Evolutionary conservation across 2,113 vertebrate species (phyloP), one percentile per base, ranked within the genome.

Genomic region (Clarias magur): DNA sequence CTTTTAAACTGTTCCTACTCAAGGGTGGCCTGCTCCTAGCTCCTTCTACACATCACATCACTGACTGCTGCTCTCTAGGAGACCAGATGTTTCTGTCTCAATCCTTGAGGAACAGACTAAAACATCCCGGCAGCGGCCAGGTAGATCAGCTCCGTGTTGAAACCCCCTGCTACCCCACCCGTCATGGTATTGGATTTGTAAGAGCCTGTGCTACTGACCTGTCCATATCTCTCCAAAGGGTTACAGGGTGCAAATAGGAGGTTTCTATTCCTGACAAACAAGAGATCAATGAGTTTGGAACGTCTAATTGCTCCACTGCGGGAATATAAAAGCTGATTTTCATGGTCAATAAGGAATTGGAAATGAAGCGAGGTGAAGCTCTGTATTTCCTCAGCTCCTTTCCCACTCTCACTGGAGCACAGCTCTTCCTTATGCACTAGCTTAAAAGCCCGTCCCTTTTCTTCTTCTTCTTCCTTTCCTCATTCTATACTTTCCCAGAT

Each of bases 341-440:
- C 48, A 82, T 23, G n/a, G 82, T 75, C 80, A 82, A 87, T 87
- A 65, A 87, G 68, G 84, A 76, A 83, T 56, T 68, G 57, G 21
- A 87, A 87, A 80, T 57, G 65, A 78, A 70, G 86, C 25, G 70
- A 19, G 15, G 63, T 25, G 23, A 70, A 65, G 19, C 53, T 54
- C 16, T 11, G 30, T 82, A 21, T 48, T 78, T 78, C 54, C 30
- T 27, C 2, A 12, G 60, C 82, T 81, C 76, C 34, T 56, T 79
- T 80, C 42, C 81, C 68, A 19, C 75, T 79, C 27, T 84, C 65
- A 12, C 82, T 25, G 65, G 82, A 72, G 17, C 27, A 65, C 79
- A 88, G 78, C 73, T 83, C 82, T 91, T 88, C 85, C 93, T 25
- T 54, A 60, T 93, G 91, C 88, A 93, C 89, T 87, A 91, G 92